These are phyloP conservation scores for Chloebia gouldiae DNA, from an alignment of 2,113 vertebrate species.

Conservation along the genomic window DNA sequence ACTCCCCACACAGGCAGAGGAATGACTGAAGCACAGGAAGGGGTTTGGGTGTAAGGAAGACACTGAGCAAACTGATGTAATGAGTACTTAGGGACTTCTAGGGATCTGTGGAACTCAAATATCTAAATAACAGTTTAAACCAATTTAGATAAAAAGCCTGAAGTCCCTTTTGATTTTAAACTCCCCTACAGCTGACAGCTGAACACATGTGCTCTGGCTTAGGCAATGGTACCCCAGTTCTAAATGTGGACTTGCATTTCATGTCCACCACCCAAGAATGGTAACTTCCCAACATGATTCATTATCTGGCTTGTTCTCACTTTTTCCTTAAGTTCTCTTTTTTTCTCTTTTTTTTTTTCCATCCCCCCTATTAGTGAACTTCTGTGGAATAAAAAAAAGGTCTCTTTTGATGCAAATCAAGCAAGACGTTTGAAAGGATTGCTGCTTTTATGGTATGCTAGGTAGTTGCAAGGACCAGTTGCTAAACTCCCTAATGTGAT, in stretches of 20 bases:
- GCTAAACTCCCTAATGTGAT: not conserved
- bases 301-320: not conserved
- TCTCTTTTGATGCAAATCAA: not conserved
- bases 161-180: not conserved
- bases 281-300: not conserved
- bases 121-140: not conserved
- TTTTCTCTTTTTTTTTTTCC: not conserved
- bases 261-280: not conserved
- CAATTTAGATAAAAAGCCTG: not conserved
- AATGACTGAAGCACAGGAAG: not conserved
- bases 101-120: not conserved
- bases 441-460: not conserved
- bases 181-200: not conserved
- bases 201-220: not conserved
- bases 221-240: accelerated
- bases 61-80: not conserved
- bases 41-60: not conserved
- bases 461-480: not conserved
- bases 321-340: not conserved
- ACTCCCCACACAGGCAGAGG: accelerated
- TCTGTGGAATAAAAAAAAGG: not conserved
- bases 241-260: not conserved
- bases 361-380: not conserved
- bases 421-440: not conserved
- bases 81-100: not conserved